These are phyloP conservation scores for Panulirus ornatus DNA, from an alignment of 1,140 invertebrate species.

Conservation along the genomic window DNA sequence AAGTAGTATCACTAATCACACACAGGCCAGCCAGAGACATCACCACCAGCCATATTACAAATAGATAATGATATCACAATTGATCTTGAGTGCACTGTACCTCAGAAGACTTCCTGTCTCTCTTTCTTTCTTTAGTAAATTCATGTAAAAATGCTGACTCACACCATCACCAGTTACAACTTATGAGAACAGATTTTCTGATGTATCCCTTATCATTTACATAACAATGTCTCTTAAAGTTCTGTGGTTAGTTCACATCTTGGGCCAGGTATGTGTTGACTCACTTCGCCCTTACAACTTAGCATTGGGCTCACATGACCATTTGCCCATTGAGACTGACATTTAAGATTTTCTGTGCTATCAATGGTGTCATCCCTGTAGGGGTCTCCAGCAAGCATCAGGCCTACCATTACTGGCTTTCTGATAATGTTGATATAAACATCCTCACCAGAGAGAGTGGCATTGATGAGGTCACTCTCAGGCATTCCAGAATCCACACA, in stretches of 20 bases:
- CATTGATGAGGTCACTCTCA: conserved; percentile 25
- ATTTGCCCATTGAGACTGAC: no score
- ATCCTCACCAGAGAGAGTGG: conserved; percentile 24
- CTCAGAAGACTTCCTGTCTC: neutral
- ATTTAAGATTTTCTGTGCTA: neutral
- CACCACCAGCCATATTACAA: neutral
- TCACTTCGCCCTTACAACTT: conserved; percentile 43
- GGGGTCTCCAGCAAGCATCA: conserved; percentile 33
- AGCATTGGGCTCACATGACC: neutral
- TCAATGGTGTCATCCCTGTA: conserved; percentile 60
- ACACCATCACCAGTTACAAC: neutral
- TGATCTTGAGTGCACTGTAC: neutral
- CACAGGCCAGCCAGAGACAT: neutral
- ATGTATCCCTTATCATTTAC: neutral
- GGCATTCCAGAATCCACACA: neutral
- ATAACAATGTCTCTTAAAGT: neutral
- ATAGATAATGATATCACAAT: neutral
- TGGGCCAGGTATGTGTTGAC: conserved; percentile 1
- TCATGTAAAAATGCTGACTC: neutral
- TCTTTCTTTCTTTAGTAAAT: neutral
- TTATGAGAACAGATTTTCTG: neutral
- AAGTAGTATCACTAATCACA: neutral
- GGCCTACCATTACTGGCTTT: conserved; percentile 31
- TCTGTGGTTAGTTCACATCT: conserved; percentile 57
- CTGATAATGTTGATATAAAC: conserved; percentile 54